These are phyloP conservation scores for Porphyrio hochstetteri DNA, from an alignment of 2,113 vertebrate species.

Conservation along the genomic window DNA sequence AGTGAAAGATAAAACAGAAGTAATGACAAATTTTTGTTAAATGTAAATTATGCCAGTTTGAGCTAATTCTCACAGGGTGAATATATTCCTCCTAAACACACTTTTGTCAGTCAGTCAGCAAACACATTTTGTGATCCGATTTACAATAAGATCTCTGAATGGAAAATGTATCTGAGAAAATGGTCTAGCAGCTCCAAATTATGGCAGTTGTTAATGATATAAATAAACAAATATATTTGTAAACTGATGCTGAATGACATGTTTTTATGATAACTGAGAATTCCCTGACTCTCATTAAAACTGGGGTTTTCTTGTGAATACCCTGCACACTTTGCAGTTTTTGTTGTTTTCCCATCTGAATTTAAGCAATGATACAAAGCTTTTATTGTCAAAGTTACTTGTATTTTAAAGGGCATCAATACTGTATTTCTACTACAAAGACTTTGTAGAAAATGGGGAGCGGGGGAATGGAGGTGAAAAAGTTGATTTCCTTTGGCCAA, in stretches of 20 bases:
- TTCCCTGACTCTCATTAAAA: background rate
- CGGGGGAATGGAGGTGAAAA: background rate
- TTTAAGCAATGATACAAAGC: background rate
- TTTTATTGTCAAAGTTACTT: background rate
- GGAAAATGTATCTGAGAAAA: background rate
- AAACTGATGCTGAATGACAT: background rate
- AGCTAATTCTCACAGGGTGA: background rate
- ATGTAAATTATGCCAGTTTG: background rate
- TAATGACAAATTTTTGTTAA: background rate
- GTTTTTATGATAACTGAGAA: background rate
- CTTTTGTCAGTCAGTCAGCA: background rate
- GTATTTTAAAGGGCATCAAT: background rate
- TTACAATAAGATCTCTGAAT: background rate
- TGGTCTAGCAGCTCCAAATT: background rate
- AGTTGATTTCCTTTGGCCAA: background rate
- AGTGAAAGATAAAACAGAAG: background rate
- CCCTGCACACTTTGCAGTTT: background rate
- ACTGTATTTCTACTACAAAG: background rate
- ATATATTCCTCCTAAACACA: background rate
- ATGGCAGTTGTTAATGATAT: background rate
- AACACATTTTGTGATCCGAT: background rate
- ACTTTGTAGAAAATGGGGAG: background rate
- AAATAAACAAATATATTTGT: background rate
- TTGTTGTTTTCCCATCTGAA: background rate
- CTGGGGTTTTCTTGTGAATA: rapidly evolving